Evolutionary conservation across 1,140 invertebrate genomes (phyloP).

Genomic region (Eriosoma lanigerum): DNA sequence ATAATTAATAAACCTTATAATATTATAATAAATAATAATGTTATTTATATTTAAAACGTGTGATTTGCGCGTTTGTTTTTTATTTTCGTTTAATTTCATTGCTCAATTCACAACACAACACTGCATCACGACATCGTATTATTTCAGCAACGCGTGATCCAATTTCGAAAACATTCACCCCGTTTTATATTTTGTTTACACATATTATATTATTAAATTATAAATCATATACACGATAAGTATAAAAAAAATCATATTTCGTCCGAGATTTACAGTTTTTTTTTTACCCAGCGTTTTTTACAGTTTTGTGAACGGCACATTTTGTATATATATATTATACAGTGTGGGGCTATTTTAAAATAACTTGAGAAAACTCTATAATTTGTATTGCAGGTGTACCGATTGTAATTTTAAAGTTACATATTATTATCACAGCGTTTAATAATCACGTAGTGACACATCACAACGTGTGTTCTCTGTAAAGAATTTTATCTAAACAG

Average conservation of each 20-base stretch:
- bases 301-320: background rate
- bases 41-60: background rate
- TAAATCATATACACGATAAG: too few species aligned
- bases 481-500: too few species aligned
- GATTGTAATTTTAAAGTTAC: too few species aligned
- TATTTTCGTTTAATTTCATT: background rate
- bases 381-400: too few species aligned
- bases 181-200: background rate
- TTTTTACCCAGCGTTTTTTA: background rate
- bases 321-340: background rate
- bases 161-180: constrained; percentile 9
- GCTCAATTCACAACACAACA: background rate
- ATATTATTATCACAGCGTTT: too few species aligned
- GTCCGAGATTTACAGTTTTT: too few species aligned
- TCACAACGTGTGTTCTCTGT: too few species aligned
- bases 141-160: background rate
- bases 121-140: background rate
- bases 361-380: background rate
- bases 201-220: background rate
- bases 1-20: background rate
- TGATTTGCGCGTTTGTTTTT: background rate
- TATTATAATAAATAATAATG: background rate
- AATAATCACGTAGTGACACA: too few species aligned
- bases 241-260: too few species aligned
- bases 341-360: background rate